phyloP scores from a whole-genome alignment of 2,797 vertebrate genomes.

The Spheniscus humboldti region DNA sequence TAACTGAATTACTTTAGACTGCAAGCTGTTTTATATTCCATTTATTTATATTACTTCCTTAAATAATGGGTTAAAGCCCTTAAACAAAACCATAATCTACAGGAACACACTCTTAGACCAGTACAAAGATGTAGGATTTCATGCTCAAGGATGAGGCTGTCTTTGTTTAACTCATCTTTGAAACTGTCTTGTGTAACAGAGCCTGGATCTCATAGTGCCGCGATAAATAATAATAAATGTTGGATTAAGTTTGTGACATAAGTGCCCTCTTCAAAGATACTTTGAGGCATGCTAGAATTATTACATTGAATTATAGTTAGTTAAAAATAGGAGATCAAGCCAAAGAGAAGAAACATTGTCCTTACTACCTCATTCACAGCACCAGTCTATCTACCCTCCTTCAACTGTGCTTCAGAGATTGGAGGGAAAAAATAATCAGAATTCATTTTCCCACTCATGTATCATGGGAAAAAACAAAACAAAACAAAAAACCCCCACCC shows the following conservation, averaged over 20 bases:
- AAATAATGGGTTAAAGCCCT: background rate
- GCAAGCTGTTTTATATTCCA: background rate
- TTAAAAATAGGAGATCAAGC: background rate
- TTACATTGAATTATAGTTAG: background rate
- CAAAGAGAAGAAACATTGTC: background rate
- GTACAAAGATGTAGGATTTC: background rate
- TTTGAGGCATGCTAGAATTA: background rate
- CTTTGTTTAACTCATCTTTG: background rate
- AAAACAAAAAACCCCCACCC: accelerated
- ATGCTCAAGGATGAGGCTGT: background rate
- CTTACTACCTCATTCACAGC: background rate
- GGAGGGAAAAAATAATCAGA: background rate
- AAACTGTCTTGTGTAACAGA: background rate
- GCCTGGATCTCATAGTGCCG: background rate
- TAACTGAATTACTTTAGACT: background rate
- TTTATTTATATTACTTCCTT: conserved; percentile 16
- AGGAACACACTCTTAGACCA: background rate
- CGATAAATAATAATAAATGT: background rate
- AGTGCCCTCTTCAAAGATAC: background rate
- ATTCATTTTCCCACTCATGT: background rate
- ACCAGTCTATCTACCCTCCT: background rate
- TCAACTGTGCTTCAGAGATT: background rate
- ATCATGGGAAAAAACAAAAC: background rate
- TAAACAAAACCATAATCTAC: background rate
- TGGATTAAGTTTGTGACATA: background rate